Percentiles rank a stretch among this genome's conserved stretches.
phyloP scores from a whole-genome alignment of 2,797 vertebrate genomes.

The Adelosebastes latens region DNA sequence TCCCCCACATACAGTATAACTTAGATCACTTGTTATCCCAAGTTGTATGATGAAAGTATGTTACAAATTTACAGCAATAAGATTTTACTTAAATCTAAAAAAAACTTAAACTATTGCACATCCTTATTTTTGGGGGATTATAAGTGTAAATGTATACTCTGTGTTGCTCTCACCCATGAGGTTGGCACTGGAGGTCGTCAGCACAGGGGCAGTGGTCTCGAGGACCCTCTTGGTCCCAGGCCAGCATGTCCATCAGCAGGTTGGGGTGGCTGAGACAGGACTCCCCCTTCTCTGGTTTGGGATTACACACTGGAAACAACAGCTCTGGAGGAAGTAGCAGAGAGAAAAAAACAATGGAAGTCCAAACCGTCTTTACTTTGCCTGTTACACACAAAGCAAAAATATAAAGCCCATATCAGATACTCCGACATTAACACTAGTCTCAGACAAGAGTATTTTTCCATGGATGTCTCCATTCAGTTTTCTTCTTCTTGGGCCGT shows the following conservation, averaged over 20 bases:
- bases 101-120: neutral
- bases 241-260: slow-evolving; percentile 89
- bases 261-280: slow-evolving; percentile 86
- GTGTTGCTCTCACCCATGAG: slow-evolving; percentile 82
- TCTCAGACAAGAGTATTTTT: neutral
- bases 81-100: neutral
- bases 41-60: neutral
- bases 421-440: neutral
- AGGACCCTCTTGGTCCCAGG: slow-evolving; percentile 92
- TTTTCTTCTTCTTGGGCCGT: neutral
- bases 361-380: neutral
- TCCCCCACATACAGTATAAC: neutral
- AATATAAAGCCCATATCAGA: neutral
- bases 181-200: slow-evolving; percentile 85
- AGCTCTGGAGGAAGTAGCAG: slow-evolving; percentile 79
- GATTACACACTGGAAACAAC: slow-evolving; percentile 92
- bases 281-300: slow-evolving; percentile 84
- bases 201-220: slow-evolving; percentile 90
- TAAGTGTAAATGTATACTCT: fast-evolving
- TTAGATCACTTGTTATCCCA: neutral
- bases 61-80: neutral
- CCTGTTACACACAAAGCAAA: neutral
- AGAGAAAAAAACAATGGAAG: neutral
- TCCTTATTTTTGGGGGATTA: neutral
- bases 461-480: neutral